Conservation (phyloP, 2,797 vertebrate genomes). For the Myiotriccus ornatus region DNA sequence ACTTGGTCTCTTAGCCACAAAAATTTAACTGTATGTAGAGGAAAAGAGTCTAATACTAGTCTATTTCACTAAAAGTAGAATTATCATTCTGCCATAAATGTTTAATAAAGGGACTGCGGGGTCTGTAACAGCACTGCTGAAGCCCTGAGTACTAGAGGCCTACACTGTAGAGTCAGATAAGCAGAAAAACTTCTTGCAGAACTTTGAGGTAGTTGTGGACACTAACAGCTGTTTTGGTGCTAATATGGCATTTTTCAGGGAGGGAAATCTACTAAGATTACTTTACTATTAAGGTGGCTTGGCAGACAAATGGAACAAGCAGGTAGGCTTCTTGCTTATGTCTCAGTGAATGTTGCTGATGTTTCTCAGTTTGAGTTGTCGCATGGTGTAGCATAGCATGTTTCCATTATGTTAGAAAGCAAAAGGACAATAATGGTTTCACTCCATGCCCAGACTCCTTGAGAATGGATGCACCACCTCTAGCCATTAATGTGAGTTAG, state of each 20-base stretch:
- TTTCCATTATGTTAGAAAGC: not conserved
- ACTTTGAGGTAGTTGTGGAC: not conserved
- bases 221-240: slow-evolving; percentile 18
- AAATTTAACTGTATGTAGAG: not conserved
- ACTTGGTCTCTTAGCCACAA: not conserved
- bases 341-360: not conserved
- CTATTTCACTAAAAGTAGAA: not conserved
- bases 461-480: not conserved
- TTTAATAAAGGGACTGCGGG: not conserved
- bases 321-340: not conserved
- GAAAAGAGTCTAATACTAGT: not conserved
- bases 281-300: not conserved
- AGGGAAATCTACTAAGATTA: not conserved
- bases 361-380: not conserved
- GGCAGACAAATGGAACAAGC: slow-evolving; percentile 14
- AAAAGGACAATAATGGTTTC: not conserved
- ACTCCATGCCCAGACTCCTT: slow-evolving; percentile 24
- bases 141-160: not conserved
- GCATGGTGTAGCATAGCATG: not conserved
- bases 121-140: not conserved
- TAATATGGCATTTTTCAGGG: not conserved
- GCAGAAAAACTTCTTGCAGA: not conserved
- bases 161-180: not conserved
- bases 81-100: not conserved
- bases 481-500: not conserved